A percentile compares a stretch with the other conserved stretches of the same genome.
These are phyloP conservation scores for Myocastor coypus DNA, from an alignment of 2,113 vertebrate genomes.

Conservation along the genomic window DNA sequence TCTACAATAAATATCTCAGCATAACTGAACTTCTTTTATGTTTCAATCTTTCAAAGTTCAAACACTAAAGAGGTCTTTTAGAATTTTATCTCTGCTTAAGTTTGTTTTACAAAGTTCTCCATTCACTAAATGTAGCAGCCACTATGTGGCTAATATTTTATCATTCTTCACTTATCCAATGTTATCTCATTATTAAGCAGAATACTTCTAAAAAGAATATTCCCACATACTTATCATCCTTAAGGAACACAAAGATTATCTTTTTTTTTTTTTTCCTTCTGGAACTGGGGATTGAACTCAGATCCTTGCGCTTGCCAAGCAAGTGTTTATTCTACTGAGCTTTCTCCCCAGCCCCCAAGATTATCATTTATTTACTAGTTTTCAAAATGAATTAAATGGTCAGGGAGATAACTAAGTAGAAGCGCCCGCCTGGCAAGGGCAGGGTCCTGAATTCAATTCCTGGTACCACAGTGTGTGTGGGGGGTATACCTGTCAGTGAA, in stretches of 20 bases:
- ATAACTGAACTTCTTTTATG: neutral
- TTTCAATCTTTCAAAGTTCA: constrained; percentile 27
- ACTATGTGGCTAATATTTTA: neutral
- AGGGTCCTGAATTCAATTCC: no score
- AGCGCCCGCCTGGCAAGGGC: no score
- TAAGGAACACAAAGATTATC: neutral
- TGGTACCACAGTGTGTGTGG: no score
- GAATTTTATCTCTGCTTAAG: neutral
- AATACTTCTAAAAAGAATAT: constrained; percentile 21
- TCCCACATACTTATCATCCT: neutral
- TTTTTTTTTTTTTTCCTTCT: no score
- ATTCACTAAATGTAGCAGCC: neutral
- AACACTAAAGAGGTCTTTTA: neutral
- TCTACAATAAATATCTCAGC: constrained; percentile 26
- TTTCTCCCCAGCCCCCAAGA: no score
- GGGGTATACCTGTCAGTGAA: no score
- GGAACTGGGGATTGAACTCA: no score
- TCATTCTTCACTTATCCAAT: neutral
- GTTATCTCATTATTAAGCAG: constrained; percentile 3
- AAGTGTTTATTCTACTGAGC: no score
- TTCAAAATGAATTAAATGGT: constrained; percentile 8
- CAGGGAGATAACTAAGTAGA: no score
- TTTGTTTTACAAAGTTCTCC: neutral
- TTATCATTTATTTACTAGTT: constrained; percentile 36
- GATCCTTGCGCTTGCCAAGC: no score